Evolutionary conservation across 2,797 vertebrate species (phyloP), one percentile per base, ranked within the genome.

Genomic region (Mormyrus hasselquistii): DNA sequence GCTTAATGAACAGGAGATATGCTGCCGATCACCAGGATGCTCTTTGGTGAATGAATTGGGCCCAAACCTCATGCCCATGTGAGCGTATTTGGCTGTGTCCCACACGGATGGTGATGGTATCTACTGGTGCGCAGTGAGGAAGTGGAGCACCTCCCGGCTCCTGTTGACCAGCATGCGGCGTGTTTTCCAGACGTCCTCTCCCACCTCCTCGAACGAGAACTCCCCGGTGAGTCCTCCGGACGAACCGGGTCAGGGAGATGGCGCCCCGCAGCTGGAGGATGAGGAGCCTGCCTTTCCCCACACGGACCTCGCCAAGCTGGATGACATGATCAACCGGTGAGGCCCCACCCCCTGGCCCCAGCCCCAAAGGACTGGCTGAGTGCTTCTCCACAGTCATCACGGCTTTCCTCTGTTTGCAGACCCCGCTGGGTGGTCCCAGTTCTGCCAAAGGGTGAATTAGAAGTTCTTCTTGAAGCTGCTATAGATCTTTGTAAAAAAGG

Each of bases 401-500:
- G 73, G 88, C 89, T 19, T 59, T 89, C 62, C 88, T 90, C 86
- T 90, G 88, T 86, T 38, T 89, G 12, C 89, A 99, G 99, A 95
- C 99, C 98, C 96, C 98, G 99, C 94, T 99, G 99, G 99, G 99
- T 99, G 92, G 98, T 99, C 96, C 99, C 99, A 96, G 99, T 99
- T 94, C 97, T 99, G 96, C 99, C 99, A 93, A 99, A 99, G 96
- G 99, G 99, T 95, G 99, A 99, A 95, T 97, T 99, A 95, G 99
- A 99, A 97, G 97, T 99, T 95, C 98, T 99, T 96, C 97, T 99
- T 96, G 99, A 99, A 99, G 98, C 98, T 97, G 98, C 99, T 97
- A 99, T 99, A 94, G 99, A 99, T 95, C 97, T 99, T 95, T 98
- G 98, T 97, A 99, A 99, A 98, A 99, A 98, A 98, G 98, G 99